Conservation (phyloP, 1,140 invertebrate species). For the Trichonephila clavipes region DNA sequence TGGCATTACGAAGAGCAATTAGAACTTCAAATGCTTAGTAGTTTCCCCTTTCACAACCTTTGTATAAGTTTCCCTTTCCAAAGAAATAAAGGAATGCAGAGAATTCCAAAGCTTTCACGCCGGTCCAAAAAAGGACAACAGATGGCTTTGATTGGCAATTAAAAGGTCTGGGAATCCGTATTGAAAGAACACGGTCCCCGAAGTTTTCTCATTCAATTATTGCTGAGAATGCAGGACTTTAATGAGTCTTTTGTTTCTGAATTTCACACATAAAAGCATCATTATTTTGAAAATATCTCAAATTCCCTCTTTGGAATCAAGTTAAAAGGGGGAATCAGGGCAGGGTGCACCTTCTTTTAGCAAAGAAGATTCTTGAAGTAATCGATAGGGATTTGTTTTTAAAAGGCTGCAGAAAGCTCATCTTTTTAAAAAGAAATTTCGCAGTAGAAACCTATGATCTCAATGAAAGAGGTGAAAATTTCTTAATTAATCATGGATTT, state of each 20-base stretch:
- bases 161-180: constrained; percentile 49
- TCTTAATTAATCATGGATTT: constrained; percentile 34
- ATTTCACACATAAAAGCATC: constrained; percentile 31
- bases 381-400: constrained; percentile 12
- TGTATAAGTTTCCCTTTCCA: background rate
- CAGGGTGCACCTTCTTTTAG: background rate
- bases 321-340: background rate
- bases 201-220: constrained; percentile 63
- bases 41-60: background rate
- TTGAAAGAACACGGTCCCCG: constrained; percentile 22
- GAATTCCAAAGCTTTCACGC: constrained; percentile 15
- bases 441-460: background rate
- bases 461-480: background rate
- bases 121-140: constrained; percentile 51
- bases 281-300: constrained; percentile 55
- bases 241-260: constrained; percentile 64
- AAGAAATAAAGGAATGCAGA: constrained; percentile 22
- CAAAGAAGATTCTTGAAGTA: background rate
- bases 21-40: constrained; percentile 23
- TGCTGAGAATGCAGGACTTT: constrained; percentile 34
- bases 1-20: constrained; percentile 11
- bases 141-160: constrained; percentile 65
- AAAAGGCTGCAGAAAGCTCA: background rate
- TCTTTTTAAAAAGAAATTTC: background rate
- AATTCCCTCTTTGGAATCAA: constrained; percentile 31